Percentiles rank a stretch among this genome's conserved stretches.
Evolutionary conservation across 2,888 invertebrate genomes (phyloP).

Genomic region (Nymphalis c-album): DNA sequence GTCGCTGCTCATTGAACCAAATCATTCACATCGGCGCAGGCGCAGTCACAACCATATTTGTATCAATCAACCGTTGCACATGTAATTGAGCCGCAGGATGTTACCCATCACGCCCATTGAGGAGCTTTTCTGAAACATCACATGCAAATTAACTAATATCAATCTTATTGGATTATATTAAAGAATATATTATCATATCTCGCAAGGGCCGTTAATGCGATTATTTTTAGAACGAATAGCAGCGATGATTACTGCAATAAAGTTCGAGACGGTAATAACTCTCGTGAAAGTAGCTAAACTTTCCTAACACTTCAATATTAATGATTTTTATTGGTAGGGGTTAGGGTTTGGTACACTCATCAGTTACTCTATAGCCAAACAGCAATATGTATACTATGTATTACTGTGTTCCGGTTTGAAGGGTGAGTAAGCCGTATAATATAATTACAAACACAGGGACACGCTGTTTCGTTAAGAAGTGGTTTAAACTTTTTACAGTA

Average conservation of each 20-base stretch:
- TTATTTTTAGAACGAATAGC: constrained; percentile 25
- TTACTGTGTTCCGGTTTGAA: too few relatives aligned
- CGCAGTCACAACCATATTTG: constrained; percentile 44
- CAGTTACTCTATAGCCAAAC: too few relatives aligned
- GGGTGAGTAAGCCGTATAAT: too few relatives aligned
- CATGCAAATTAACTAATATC: constrained; percentile 26
- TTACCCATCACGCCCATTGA: constrained; percentile 70
- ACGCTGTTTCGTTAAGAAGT: too few relatives aligned
- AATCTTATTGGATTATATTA: constrained; percentile 27
- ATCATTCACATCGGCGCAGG: constrained; percentile 28
- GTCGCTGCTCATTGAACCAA: constrained; percentile 20
- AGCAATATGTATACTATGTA: too few relatives aligned
- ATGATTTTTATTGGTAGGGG: too few relatives aligned
- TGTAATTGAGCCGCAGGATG: constrained; percentile 77
- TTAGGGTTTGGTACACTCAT: too few relatives aligned
- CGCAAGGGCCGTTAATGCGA: not conserved
- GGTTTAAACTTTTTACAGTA: too few relatives aligned
- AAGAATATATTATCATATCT: constrained; percentile 17
- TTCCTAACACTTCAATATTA: not conserved
- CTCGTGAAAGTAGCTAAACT: constrained; percentile 19
- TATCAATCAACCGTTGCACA: constrained; percentile 65
- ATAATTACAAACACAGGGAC: too few relatives aligned
- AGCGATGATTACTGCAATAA: constrained; percentile 18
- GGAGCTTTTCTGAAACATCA: constrained; percentile 33
- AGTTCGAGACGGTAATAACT: constrained; percentile 18